These are phyloP conservation scores for Rhyzopertha dominica DNA, from an alignment of 1,140 invertebrate genomes.

Conservation along the genomic window DNA sequence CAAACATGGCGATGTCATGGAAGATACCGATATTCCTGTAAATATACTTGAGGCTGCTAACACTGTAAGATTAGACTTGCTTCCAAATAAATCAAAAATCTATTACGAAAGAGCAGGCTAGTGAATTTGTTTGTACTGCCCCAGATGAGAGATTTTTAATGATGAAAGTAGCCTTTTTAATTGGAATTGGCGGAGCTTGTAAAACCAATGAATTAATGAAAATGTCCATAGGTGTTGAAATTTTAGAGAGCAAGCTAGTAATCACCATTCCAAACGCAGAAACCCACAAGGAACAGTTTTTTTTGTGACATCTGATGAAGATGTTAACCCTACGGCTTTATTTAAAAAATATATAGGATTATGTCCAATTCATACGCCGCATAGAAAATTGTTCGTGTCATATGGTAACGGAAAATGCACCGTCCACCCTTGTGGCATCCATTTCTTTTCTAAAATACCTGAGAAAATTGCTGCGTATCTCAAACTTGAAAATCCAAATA, in stretches of 20 bases:
- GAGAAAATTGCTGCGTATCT: too few relatives aligned
- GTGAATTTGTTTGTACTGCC: too few relatives aligned
- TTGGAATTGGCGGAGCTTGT: conserved; percentile 4
- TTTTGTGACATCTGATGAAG: too few relatives aligned
- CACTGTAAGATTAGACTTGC: too few relatives aligned
- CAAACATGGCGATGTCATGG: too few relatives aligned
- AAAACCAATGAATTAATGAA: not conserved
- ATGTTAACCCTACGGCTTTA: too few relatives aligned
- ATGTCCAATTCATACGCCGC: not conserved
- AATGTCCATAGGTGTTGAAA: not conserved
- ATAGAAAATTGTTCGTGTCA: not conserved
- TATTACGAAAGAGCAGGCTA: too few relatives aligned
- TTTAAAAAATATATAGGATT: not conserved
- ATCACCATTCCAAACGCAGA: not conserved
- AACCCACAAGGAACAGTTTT: not conserved
- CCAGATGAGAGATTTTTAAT: conserved; percentile 1
- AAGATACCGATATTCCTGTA: too few relatives aligned
- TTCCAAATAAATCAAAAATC: too few relatives aligned
- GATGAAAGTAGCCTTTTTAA: conserved; percentile 3
- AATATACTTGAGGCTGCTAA: too few relatives aligned
- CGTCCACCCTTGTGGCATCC: not conserved
- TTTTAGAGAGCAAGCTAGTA: not conserved
- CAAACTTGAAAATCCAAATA: too few relatives aligned
- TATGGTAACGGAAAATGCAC: not conserved
- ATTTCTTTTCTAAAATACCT: too few relatives aligned